A percentile compares a stretch with the other conserved stretches of the same genome.
These are phyloP conservation scores for Chloromyia formosa DNA, from an alignment of 2,888 invertebrate species.

Conservation along the genomic window DNA sequence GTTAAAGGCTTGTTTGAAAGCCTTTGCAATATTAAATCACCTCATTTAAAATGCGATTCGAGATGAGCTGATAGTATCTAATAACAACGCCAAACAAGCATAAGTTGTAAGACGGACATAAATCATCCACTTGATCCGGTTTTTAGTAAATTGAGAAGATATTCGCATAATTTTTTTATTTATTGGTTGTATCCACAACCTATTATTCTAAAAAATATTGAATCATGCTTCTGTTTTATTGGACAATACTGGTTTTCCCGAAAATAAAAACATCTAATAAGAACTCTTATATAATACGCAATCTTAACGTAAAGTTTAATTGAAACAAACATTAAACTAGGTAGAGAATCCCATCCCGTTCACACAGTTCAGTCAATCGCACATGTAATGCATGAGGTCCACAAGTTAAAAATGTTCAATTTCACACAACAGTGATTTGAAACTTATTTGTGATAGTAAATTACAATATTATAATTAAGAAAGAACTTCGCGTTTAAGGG, in stretches of 20 bases:
- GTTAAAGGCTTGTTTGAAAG: conserved; percentile 25
- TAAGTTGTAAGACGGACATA: background rate
- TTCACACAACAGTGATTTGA: too few species aligned
- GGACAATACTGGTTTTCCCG: too few species aligned
- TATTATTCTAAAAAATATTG: background rate
- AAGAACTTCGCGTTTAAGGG: too few species aligned
- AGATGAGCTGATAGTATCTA: background rate
- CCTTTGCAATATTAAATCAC: conserved; percentile 21
- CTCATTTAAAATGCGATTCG: background rate
- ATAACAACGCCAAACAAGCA: background rate
- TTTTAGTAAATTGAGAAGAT: background rate
- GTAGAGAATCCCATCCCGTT: too few species aligned
- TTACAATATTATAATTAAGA: too few species aligned
- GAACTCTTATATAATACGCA: too few species aligned
- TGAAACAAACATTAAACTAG: background rate
- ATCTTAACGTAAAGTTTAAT: too few species aligned
- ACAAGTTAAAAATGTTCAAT: too few species aligned
- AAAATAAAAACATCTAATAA: too few species aligned
- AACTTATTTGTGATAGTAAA: too few species aligned
- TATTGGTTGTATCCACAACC: background rate
- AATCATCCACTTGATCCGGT: conserved; percentile 29
- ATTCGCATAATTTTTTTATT: background rate
- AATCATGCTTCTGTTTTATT: background rate
- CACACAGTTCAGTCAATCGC: too few species aligned
- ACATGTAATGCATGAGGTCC: too few species aligned